Percentiles rank a stretch among this genome's conserved stretches.
Conservation (phyloP, 2,113 vertebrate species). For the Megaceryle torquata region DNA sequence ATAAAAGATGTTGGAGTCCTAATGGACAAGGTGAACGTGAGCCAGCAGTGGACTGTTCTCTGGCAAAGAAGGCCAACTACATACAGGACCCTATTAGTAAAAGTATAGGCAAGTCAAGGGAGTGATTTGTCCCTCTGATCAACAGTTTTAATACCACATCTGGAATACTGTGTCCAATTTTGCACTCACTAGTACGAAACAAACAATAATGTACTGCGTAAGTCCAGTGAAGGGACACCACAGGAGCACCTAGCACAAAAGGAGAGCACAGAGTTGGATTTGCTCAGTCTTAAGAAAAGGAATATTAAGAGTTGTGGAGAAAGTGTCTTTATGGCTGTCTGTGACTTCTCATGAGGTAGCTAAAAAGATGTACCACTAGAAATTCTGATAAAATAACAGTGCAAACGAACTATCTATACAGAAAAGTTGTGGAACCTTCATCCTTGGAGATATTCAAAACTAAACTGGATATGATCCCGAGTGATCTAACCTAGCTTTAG, state of each 20-base stretch:
- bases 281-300: not conserved
- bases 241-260: not conserved
- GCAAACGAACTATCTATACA: not conserved
- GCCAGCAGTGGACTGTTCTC: not conserved
- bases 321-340: not conserved
- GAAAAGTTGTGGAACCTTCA: not conserved
- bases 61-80: not conserved
- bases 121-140: not conserved
- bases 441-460: not conserved
- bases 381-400: not conserved
- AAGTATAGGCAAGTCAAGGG: not conserved
- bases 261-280: not conserved
- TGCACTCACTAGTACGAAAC: not conserved
- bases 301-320: not conserved
- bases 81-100: fast-evolving
- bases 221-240: not conserved
- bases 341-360: not conserved
- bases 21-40: not conserved
- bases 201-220: not conserved
- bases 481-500: not conserved
- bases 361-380: not conserved
- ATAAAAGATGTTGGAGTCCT: not conserved
- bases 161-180: not conserved
- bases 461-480: not conserved
- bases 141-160: not conserved